phyloP scores from a whole-genome alignment of 2,113 vertebrate species.

The Neolamprologus modestus region DNA sequence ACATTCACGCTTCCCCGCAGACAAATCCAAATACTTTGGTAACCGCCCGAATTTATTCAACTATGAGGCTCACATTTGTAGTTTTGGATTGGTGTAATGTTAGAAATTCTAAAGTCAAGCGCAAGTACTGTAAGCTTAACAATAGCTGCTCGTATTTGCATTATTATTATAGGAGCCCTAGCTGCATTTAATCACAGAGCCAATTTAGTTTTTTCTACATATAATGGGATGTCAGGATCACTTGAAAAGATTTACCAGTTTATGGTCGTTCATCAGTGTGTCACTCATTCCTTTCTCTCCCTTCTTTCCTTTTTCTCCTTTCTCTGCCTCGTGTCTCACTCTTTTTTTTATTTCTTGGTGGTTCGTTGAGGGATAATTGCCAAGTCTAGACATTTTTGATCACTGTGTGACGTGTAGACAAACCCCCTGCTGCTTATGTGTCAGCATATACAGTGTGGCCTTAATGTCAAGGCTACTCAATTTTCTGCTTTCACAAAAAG shows the following conservation, averaged over 20 bases:
- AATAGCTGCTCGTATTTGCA: neutral
- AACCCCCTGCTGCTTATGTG: neutral
- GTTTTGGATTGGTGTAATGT: neutral
- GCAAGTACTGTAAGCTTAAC: neutral
- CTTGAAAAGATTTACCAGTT: neutral
- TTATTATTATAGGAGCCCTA: neutral
- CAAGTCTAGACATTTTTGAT: constrained; percentile 1
- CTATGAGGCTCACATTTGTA: neutral
- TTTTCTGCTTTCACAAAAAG: neutral
- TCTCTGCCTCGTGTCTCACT: neutral
- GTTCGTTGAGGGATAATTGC: neutral
- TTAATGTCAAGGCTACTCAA: neutral
- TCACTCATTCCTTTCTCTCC: neutral
- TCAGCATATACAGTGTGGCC: constrained; percentile 1
- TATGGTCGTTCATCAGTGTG: neutral
- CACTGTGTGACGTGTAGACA: neutral
- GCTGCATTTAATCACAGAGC: neutral
- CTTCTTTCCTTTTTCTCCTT: neutral
- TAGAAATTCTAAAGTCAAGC: neutral
- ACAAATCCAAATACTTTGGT: neutral
- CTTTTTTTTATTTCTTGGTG: neutral
- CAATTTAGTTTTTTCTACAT: neutral
- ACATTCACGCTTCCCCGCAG: neutral
- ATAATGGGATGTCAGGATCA: neutral
- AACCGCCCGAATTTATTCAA: neutral